Percentiles rank a stretch among this genome's conserved stretches.
Evolutionary conservation across 2,113 vertebrate genomes (phyloP).

Genomic region (Aramus guarauna): DNA sequence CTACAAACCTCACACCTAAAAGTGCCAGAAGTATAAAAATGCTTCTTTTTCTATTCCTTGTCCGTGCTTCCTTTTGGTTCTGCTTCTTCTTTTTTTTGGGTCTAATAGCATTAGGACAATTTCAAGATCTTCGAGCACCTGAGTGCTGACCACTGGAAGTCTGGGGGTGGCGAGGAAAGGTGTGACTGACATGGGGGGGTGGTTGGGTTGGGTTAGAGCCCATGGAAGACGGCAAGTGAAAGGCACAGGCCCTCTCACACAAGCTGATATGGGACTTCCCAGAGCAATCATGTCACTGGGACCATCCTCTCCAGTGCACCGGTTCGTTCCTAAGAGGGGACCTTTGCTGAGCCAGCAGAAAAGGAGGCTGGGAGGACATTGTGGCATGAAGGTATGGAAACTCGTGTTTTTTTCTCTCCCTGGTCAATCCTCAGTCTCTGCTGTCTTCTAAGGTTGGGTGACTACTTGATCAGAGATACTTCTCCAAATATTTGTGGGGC

Average conservation of each 20-base stretch:
- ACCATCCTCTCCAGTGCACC: neutral
- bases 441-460: neutral
- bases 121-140: neutral
- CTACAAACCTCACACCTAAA: neutral
- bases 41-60: neutral
- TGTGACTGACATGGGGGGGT: fast-evolving
- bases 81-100: neutral
- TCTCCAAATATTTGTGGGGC: neutral
- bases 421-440: neutral
- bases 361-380: neutral
- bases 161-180: neutral
- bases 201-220: neutral
- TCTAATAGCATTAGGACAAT: neutral
- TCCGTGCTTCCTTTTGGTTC: neutral
- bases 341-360: neutral
- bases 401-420: neutral
- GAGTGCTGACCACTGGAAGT: neutral
- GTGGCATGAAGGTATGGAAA: neutral
- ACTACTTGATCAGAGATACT: neutral
- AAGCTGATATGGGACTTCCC: neutral
- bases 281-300: neutral
- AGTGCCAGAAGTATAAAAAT: neutral
- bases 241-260: neutral
- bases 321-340: neutral
- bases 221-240: neutral